Base-by-base conservation (phyloP, 2,113 vertebrate species). In the Trichechus manatus region DNA sequence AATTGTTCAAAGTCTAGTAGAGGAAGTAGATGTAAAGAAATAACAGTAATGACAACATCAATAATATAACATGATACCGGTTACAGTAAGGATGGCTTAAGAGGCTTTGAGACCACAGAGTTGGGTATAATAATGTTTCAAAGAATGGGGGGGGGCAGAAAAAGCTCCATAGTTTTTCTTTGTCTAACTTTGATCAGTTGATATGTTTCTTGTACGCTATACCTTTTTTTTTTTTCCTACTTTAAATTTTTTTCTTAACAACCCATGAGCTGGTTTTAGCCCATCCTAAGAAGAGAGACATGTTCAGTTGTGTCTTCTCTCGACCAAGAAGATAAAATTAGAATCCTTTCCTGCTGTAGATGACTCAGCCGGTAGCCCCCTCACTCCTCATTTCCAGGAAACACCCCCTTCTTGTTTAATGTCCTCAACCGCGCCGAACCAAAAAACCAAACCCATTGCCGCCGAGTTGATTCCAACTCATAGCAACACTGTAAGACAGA, bases 301-400 rank as follows among this genome's bases (percentile, higher is more conserved):
- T 39, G 1, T 17, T 93, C 33, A 88, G 27, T 83, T 66, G 66
- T 88, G 10, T 53, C 78, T 92, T 94, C 78, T 68, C 53, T n/a
- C 42, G 61, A 74, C 22, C 17, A 90, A 75, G n/a, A 56, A 85
- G n/a, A 36, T 68, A 64, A 86, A 92, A 68, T 77, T 68, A 83
- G 47, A 95, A 75, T 83, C 63, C 72, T 88, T 90, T 64, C 31
- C 82, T 50, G 36, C 59, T 53, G 36, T 74, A 78, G 88, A 23
- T 23, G 5, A 63, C n/a, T 47, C 90, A 78, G 83, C 72, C 68
- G 70, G 93, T 59, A 2, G 66, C 75, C 17, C 93, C 80, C 77
- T 93, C 85, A 39, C 23, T 31, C 11, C 59, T 79, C 75, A 39
- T 61, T 94, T 82, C 74, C 64, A 83, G 84, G 89, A 97, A 96